phyloP scores from a whole-genome alignment of 2,113 vertebrate species.

The Verasper variegatus region DNA sequence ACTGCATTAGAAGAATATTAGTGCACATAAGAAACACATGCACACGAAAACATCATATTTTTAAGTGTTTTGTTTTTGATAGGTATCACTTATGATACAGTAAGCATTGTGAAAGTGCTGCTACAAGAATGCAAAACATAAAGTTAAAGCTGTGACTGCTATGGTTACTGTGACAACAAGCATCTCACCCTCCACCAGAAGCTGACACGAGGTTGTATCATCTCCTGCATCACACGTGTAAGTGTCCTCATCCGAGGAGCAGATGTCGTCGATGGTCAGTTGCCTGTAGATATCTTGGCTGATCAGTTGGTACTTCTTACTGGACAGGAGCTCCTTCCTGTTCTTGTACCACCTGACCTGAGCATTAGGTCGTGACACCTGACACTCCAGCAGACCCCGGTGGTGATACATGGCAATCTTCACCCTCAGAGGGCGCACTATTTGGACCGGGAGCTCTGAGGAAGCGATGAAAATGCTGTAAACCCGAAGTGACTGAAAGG shows the following conservation, averaged over 20 bases:
- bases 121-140: not conserved
- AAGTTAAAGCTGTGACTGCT: not conserved
- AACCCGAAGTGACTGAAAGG: not conserved
- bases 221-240: constrained; percentile 93
- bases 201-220: constrained; percentile 90
- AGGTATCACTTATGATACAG: not conserved
- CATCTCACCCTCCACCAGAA: constrained; percentile 92
- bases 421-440: constrained; percentile 89
- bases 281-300: constrained; percentile 91
- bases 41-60: not conserved
- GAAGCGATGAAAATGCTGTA: not conserved
- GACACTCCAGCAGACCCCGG: constrained; percentile 91
- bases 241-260: constrained; percentile 89
- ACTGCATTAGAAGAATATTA: too few relatives aligned
- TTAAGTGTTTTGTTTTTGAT: not conserved
- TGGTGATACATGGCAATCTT: constrained; percentile 95
- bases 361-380: constrained; percentile 90
- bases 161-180: not conserved
- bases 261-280: constrained; percentile 88
- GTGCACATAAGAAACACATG: not conserved
- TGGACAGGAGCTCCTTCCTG: constrained; percentile 76
- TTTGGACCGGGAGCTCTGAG: constrained; percentile 90
- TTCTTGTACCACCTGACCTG: constrained; percentile 91
- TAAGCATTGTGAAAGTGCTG: not conserved
- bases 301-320: constrained; percentile 87